Percentiles rank a stretch among this genome's conserved stretches.
Evolutionary conservation across 2,797 vertebrate genomes (phyloP).

Genomic region (Catostomus latipinnis): DNA sequence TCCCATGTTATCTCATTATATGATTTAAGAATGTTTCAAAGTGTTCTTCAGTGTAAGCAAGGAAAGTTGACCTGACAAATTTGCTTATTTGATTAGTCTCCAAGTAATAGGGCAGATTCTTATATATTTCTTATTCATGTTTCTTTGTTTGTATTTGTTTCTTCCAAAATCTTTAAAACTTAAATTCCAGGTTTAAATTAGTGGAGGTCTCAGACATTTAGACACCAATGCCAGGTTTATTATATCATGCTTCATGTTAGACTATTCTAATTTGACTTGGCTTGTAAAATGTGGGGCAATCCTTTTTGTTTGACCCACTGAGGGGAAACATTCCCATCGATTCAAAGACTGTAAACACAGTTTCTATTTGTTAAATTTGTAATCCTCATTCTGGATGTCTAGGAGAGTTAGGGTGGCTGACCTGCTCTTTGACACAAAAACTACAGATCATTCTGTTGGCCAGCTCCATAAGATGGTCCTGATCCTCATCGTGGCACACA

Average conservation of each 20-base stretch:
- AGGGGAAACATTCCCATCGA: not conserved
- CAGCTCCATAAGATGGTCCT: slow-evolving; percentile 85
- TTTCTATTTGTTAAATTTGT: not conserved
- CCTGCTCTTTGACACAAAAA: slow-evolving; percentile 85
- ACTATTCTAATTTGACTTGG: not conserved
- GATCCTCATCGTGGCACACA: slow-evolving; percentile 80
- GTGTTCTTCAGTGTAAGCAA: no score
- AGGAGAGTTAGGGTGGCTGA: slow-evolving; percentile 47
- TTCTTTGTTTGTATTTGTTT: no score
- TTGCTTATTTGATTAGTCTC: no score
- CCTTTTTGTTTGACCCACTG: not conserved
- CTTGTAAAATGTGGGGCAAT: slow-evolving; percentile 14
- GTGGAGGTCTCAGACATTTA: no score
- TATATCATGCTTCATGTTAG: not conserved
- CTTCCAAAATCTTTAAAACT: no score
- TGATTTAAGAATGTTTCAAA: no score
- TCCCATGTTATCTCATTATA: no score
- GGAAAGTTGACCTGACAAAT: no score
- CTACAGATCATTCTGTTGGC: slow-evolving; percentile 86
- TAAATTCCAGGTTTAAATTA: no score
- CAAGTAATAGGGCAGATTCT: no score
- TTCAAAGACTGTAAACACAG: not conserved
- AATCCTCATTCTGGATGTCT: not conserved
- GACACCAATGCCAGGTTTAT: not conserved
- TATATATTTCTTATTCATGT: no score